A percentile compares a stretch with the other conserved stretches of the same genome.
These are phyloP conservation scores for Uropetala carovei DNA, from an alignment of 2,888 invertebrate genomes.

Conservation along the genomic window DNA sequence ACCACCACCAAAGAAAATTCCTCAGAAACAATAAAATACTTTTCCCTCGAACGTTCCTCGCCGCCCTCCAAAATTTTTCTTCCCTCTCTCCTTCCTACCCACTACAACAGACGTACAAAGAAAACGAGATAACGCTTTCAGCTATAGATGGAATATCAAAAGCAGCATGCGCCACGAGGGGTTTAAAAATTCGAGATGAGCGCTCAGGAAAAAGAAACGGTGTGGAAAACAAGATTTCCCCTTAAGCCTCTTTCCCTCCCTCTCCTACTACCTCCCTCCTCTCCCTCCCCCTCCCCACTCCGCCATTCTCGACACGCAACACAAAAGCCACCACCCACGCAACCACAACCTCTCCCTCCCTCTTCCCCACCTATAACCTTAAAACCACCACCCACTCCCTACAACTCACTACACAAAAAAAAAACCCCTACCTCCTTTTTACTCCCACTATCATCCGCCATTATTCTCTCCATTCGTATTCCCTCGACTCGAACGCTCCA, in stretches of 20 bases:
- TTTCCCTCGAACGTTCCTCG: too few species aligned
- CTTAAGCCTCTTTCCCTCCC: background rate
- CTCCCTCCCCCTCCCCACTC: background rate
- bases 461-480: too few species aligned
- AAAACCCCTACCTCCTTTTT: too few species aligned
- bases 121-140: slow-evolving; percentile 8
- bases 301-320: too few species aligned
- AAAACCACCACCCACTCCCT: too few species aligned
- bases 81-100: background rate
- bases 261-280: background rate
- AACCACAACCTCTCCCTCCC: too few species aligned
- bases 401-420: too few species aligned
- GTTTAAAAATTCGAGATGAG: background rate
- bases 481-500: too few species aligned
- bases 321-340: too few species aligned
- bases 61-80: too few species aligned
- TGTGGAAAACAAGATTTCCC: slow-evolving; percentile 22
- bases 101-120: background rate
- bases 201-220: slow-evolving; percentile 14
- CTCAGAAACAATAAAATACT: background rate
- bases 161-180: background rate
- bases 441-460: too few species aligned
- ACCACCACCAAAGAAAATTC: background rate
- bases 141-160: slow-evolving; percentile 24
- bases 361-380: too few species aligned